Evolutionary conservation across 2,888 invertebrate genomes (phyloP).

Genomic region (Meloe dianella): DNA sequence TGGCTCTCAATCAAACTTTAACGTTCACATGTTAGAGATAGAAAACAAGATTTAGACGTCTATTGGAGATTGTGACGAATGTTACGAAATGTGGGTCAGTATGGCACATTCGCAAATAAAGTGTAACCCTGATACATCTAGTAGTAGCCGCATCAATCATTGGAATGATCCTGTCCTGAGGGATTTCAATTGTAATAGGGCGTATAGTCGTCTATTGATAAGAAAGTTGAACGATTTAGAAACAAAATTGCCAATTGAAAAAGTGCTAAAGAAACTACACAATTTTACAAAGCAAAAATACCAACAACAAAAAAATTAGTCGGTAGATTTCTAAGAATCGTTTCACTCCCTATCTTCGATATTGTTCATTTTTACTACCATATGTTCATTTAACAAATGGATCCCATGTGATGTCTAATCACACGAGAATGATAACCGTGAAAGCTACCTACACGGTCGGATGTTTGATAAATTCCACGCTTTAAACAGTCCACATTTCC

Average conservation of each 20-base stretch:
- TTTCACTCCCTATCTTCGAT: not conserved
- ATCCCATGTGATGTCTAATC: not conserved
- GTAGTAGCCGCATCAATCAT: not conserved
- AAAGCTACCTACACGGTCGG: not conserved
- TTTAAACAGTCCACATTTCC: not conserved
- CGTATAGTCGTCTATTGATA: not conserved
- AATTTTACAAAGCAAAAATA: too few species aligned
- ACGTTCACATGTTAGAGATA: not conserved
- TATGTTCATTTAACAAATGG: not conserved
- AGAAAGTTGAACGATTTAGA: not conserved
- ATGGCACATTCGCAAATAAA: not conserved
- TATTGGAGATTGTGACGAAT: not conserved
- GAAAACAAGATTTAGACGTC: not conserved
- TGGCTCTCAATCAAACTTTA: not conserved
- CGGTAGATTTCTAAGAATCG: too few species aligned
- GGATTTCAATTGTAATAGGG: not conserved
- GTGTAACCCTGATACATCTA: not conserved
- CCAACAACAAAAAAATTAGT: too few species aligned
- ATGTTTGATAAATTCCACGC: not conserved
- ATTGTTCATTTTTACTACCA: not conserved
- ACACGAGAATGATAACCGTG: not conserved
- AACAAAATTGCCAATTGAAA: not conserved
- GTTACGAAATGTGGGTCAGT: not conserved
- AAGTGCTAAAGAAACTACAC: not conserved
- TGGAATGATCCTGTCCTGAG: not conserved